Evolutionary conservation across 2,888 invertebrate species (phyloP), one percentile per base, ranked within the genome.

Genomic region (Rhagophthalmus giganteus): DNA sequence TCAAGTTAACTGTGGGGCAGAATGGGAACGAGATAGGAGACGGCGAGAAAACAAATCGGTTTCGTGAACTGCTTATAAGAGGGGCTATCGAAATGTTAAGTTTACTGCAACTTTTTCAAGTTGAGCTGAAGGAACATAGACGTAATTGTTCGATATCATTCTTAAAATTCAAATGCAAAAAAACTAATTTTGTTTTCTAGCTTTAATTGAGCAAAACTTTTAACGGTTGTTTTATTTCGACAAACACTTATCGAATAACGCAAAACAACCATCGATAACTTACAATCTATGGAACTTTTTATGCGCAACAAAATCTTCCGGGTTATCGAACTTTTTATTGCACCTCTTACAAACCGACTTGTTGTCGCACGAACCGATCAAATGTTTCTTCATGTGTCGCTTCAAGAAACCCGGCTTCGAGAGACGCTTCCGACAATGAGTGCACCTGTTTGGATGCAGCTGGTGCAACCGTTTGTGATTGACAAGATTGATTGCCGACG

Each of bases 391-490:
- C 26, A 46, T 25, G 10, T 46, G 46, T 11, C 9, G 28, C 8
- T 46, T 46, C 6, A 46, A 32, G 16, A 38, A 38, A 1, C 46
- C 31, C 1, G 37, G 25, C 7, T 32, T 46, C 7, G 31, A 10
- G 7, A 46, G n/a, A 6, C 2, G 6, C 11, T 46, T 46, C 7
- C 32, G n/a, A 32, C 46, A 46, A 11, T 46, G 38, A 15, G 31
- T 30, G 14, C 46, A 46, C 10, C 13, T 38, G 12, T 46, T 38
- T 1, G 45, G 45, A 14, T 37, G 4, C 7, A 20, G n/a, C 2
- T 12, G 4, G 13, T 46, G 45, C n/a, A 37, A 11, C 6, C 13
- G 30, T 14, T 44, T 44, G 15, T 46, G 45, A 25, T 16, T 35
- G 9, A 11, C 15, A 8, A 44, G 24, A n/a, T 13, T 37, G 1